These are phyloP conservation scores for Lepetodrilus schrolli DNA, from an alignment of 2,888 invertebrate genomes.

Conservation along the genomic window DNA sequence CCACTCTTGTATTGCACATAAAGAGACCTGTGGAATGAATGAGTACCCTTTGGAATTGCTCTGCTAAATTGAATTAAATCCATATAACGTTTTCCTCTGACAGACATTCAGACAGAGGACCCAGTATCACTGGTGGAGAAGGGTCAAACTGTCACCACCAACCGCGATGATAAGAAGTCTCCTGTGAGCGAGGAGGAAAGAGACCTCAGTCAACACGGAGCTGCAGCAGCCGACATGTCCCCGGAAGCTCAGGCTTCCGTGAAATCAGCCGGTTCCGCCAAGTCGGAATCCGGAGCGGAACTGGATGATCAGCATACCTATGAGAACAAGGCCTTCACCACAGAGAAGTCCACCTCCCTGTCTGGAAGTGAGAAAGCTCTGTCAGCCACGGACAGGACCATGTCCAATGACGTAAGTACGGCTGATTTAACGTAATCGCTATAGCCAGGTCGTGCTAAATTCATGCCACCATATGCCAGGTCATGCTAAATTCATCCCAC, in stretches of 20 bases:
- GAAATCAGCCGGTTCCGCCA: too few relatives aligned
- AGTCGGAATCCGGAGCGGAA: constrained; percentile 44
- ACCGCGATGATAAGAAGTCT: neutral
- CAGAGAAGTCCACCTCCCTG: constrained; percentile 43
- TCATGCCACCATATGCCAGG: too few relatives aligned
- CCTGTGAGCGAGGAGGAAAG: constrained; percentile 31
- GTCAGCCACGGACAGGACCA: constrained; percentile 30
- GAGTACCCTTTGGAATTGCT: too few relatives aligned
- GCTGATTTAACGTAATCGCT: too few relatives aligned
- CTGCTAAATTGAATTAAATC: too few relatives aligned
- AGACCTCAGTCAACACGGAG: neutral
- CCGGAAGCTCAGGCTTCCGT: constrained; percentile 39
- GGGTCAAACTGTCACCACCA: constrained; percentile 9
- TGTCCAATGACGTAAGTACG: constrained; percentile 40
- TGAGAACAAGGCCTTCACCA: constrained; percentile 55
- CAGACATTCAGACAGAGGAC: constrained; percentile 5
- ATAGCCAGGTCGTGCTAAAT: too few relatives aligned
- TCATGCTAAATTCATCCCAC: too few relatives aligned
- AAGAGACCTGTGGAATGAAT: too few relatives aligned
- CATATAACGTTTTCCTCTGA: too few relatives aligned
- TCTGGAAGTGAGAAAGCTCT: constrained; percentile 35
- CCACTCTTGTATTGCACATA: too few relatives aligned
- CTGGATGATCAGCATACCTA: constrained; percentile 44
- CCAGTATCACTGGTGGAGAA: neutral
- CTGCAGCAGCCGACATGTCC: neutral